These are phyloP conservation scores for Gallinago solitaria DNA, from an alignment of 2,797 vertebrate genomes.

Conservation along the genomic window DNA sequence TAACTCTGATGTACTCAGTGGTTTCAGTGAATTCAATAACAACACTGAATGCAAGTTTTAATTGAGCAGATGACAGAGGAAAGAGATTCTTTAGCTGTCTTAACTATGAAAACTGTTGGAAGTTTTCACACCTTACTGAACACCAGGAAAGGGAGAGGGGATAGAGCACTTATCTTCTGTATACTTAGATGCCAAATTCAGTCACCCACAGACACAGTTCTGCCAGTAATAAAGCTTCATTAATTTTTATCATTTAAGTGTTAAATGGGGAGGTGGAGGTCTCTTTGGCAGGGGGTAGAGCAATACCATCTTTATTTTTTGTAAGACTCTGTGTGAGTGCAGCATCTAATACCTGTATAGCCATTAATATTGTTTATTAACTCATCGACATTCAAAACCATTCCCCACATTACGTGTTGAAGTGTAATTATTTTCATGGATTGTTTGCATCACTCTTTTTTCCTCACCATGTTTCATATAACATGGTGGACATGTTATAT, in stretches of 20 bases:
- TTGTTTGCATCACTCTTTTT: background rate
- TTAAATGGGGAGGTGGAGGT: background rate
- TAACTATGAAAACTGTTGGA: background rate
- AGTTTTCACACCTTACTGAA: background rate
- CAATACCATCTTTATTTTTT: background rate
- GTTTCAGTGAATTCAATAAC: background rate
- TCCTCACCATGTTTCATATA: too few species aligned
- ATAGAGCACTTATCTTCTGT: background rate
- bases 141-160: background rate
- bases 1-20: background rate
- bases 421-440: background rate
- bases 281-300: background rate
- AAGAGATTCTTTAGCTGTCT: background rate
- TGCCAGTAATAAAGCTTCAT: background rate
- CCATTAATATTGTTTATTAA: background rate
- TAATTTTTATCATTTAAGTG: background rate
- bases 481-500: background rate
- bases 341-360: background rate
- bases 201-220: background rate
- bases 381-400: background rate
- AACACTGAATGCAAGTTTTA: background rate
- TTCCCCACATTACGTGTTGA: background rate
- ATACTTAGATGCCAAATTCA: background rate
- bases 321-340: background rate
- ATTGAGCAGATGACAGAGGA: background rate